These are phyloP conservation scores for Mormyrops attenuatus DNA, from an alignment of 2,797 vertebrate species.

Conservation along the genomic window DNA sequence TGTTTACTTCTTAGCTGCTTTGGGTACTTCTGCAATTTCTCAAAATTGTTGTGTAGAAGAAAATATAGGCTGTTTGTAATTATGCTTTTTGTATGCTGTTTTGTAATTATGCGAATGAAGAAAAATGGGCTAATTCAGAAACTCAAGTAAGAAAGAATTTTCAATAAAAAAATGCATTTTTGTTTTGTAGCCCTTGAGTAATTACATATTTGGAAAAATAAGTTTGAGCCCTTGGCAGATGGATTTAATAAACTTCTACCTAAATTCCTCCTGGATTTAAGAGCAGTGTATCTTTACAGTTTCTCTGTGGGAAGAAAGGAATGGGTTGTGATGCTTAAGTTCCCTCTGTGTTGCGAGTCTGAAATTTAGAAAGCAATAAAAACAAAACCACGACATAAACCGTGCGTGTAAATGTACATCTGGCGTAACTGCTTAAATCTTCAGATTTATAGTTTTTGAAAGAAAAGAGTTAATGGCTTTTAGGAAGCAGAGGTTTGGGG, in stretches of 20 bases:
- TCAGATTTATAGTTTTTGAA: not conserved
- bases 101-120: no score
- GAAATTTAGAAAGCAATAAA: not conserved
- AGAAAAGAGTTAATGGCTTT: not conserved
- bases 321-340: not conserved
- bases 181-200: not conserved
- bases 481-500: not conserved
- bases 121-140: not conserved
- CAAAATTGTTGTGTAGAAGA: not conserved
- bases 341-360: not conserved
- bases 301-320: not conserved
- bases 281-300: not conserved
- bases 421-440: not conserved
- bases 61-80: not conserved
- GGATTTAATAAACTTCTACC: conserved; percentile 7
- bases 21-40: not conserved
- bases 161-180: not conserved
- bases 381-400: not conserved
- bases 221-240: not conserved
- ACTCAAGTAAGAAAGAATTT: not conserved
- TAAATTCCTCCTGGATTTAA: not conserved
- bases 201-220: not conserved
- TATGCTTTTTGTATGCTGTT: not conserved
- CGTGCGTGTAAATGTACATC: not conserved
- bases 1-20: not conserved